Conservation (phyloP, 2,113 vertebrate genomes). For the Ahaetulla prasina region DNA sequence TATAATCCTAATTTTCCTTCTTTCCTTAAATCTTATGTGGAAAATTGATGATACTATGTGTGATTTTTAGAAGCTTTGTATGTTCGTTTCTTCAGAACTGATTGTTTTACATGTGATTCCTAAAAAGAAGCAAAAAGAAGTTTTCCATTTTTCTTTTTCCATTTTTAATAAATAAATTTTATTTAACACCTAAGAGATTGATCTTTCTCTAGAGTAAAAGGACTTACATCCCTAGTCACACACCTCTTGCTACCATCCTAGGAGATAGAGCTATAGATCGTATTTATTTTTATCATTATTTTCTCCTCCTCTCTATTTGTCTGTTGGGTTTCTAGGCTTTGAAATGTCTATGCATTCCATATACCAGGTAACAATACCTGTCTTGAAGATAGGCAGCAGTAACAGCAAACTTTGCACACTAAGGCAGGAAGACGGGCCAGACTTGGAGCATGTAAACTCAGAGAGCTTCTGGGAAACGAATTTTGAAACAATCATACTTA, state of each 20-base stretch:
- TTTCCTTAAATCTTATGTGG: background rate
- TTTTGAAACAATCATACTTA: background rate
- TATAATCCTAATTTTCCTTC: background rate
- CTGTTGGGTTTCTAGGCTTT: background rate
- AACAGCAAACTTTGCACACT: background rate
- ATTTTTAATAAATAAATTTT: background rate
- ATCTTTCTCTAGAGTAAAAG: background rate
- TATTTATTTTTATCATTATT: background rate
- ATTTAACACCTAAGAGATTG: background rate
- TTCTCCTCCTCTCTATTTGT: background rate
- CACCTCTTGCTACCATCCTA: background rate
- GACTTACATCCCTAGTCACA: background rate
- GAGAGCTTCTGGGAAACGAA: background rate
- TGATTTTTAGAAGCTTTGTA: background rate
- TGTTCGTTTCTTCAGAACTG: background rate
- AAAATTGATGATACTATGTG: background rate
- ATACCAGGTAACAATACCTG: background rate
- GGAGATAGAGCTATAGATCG: background rate
- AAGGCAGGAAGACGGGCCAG: background rate
- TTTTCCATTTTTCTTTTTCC: background rate
- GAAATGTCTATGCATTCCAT: background rate
- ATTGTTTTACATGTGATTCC: background rate
- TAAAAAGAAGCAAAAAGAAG: background rate
- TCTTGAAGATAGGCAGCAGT: background rate
- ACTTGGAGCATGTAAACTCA: background rate